Percentiles rank a stretch among this genome's conserved stretches.
Evolutionary conservation across 2,797 vertebrate species (phyloP).

Genomic region (Sylvilagus floridanus): DNA sequence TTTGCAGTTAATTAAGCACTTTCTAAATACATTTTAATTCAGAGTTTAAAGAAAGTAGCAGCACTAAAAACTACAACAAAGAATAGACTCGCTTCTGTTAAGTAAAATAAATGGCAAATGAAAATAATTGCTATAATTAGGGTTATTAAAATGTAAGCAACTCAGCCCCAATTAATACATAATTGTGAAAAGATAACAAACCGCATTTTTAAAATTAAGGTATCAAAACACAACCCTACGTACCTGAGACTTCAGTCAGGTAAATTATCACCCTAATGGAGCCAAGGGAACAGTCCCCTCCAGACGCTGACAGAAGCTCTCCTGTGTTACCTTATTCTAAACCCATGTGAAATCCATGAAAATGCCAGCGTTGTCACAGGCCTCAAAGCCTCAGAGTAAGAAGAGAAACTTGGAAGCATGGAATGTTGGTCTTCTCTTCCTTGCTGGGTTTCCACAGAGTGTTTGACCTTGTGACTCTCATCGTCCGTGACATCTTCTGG

Average conservation of each 20-base stretch:
- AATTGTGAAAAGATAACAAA: slow-evolving; percentile 64
- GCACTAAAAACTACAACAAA: slow-evolving; percentile 51
- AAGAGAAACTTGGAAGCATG: neutral
- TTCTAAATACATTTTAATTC: slow-evolving; percentile 75
- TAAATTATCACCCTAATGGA: neutral
- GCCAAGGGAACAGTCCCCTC: neutral
- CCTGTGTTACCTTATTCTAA: neutral
- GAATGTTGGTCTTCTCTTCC: neutral
- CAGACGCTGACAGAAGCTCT: neutral
- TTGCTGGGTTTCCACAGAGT: neutral
- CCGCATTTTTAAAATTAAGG: slow-evolving; percentile 44
- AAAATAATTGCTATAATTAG: slow-evolving; percentile 74
- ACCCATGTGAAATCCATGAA: neutral
- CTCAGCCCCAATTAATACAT: slow-evolving; percentile 55
- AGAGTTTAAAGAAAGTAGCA: slow-evolving; percentile 57
- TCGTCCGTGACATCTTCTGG: neutral
- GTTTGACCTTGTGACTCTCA: neutral
- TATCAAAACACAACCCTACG: slow-evolving; percentile 21
- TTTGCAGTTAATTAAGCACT: slow-evolving; percentile 71
- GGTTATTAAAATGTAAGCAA: slow-evolving; percentile 59
- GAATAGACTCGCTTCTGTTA: slow-evolving; percentile 56
- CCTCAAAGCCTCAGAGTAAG: neutral
- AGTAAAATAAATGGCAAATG: slow-evolving; percentile 63
- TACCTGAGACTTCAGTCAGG: neutral
- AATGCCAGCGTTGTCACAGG: neutral